Percentiles rank a stretch among this genome's conserved stretches.
Conservation (phyloP, 2,113 vertebrate genomes). For the Ammodytes dubius region DNA sequence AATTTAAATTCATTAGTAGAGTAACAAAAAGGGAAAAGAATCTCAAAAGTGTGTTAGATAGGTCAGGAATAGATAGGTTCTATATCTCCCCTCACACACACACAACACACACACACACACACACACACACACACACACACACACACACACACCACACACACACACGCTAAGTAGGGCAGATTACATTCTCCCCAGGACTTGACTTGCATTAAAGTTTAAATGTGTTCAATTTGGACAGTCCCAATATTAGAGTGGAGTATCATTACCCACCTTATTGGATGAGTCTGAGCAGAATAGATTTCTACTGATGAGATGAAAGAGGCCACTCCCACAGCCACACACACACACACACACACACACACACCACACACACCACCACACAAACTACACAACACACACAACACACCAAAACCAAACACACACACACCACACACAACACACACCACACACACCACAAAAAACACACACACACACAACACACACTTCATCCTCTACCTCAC, state of each 20-base stretch:
- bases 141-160: slow-evolving; percentile 33
- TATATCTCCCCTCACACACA: slow-evolving; percentile 10
- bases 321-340: slow-evolving; percentile 70
- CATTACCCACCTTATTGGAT: slow-evolving; percentile 81
- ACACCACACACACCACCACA: slow-evolving; percentile 27
- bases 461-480: slow-evolving; percentile 26
- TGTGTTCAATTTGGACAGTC: slow-evolving; percentile 78
- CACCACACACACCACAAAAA: slow-evolving; percentile 19
- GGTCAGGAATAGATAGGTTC: slow-evolving; percentile 32
- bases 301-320: slow-evolving; percentile 80
- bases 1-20: slow-evolving; percentile 71
- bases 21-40: slow-evolving; percentile 21
- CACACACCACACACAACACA: slow-evolving; percentile 21
- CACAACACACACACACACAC: slow-evolving; percentile 22
- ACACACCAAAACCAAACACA: no score
- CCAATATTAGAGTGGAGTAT: slow-evolving; percentile 79
- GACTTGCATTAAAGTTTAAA: slow-evolving; percentile 83
- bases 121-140: background rate
- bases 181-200: slow-evolving; percentile 79
- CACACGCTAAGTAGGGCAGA: slow-evolving; percentile 61
- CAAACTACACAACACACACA: no score
- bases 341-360: slow-evolving; percentile 28
- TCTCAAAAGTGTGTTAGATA: slow-evolving; percentile 34
- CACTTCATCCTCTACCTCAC: background rate
- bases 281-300: slow-evolving; percentile 79